A percentile compares a stretch with the other conserved stretches of the same genome.
phyloP scores from a whole-genome alignment of 2,113 vertebrate genomes.

The Nycticebus coucang region DNA sequence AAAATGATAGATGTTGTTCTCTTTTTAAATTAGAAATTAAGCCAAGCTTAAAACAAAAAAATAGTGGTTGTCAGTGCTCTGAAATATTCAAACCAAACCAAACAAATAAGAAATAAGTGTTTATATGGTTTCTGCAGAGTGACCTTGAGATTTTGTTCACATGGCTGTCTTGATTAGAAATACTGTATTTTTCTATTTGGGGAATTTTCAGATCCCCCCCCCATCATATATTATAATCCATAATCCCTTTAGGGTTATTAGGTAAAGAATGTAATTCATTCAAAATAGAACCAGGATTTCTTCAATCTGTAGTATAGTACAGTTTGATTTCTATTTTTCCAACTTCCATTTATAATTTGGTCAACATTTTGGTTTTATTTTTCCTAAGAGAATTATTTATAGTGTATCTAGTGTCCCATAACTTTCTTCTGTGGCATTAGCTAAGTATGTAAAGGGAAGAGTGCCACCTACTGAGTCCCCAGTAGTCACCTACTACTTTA shows the following conservation, averaged over 20 bases:
- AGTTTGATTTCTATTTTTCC: constrained; percentile 33
- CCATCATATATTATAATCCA: not conserved
- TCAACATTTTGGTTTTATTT: constrained; percentile 68
- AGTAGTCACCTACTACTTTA: constrained; percentile 60
- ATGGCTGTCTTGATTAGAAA: constrained; percentile 54
- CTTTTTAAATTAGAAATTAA: constrained; percentile 58
- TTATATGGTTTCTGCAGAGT: constrained; percentile 28
- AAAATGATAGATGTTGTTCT: not conserved
- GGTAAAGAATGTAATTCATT: constrained; percentile 48
- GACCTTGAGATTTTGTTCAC: constrained; percentile 45
- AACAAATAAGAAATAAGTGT: constrained; percentile 6
- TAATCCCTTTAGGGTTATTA: constrained; percentile 42
- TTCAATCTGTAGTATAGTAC: not conserved
- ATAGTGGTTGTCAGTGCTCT: constrained; percentile 4
- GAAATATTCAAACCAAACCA: constrained; percentile 47
- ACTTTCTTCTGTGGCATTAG: constrained; percentile 57
- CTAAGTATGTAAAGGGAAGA: constrained; percentile 78
- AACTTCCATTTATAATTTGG: constrained; percentile 54
- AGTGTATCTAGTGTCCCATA: constrained; percentile 23
- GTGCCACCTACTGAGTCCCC: constrained; percentile 81
- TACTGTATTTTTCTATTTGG: constrained; percentile 28
- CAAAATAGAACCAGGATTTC: constrained; percentile 12
- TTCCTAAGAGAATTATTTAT: constrained; percentile 56
- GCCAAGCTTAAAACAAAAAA: constrained; percentile 19
- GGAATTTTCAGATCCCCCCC: constrained; percentile 44